Percentiles rank a stretch among this genome's conserved stretches.
Evolutionary conservation across 2,113 vertebrate genomes (phyloP).

Genomic region (Lota lota): DNA sequence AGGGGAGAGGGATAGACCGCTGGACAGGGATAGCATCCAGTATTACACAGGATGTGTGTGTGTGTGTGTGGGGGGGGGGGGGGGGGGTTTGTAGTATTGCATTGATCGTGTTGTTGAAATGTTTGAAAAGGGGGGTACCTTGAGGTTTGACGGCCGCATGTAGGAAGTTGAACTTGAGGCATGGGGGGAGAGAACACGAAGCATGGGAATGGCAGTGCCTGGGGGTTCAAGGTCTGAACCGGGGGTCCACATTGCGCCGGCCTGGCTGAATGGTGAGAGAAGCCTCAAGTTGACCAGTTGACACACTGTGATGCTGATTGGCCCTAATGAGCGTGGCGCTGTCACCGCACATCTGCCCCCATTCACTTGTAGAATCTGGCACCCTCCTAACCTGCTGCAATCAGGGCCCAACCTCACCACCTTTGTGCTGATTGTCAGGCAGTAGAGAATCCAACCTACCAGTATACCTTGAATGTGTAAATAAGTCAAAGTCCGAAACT

Average conservation of each 20-base stretch:
- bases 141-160: neutral
- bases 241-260: conserved; percentile 16
- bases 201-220: neutral
- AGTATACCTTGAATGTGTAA: conserved; percentile 16
- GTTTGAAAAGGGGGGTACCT: neutral
- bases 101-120: neutral
- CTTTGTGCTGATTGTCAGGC: conserved; percentile 44
- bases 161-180: conserved; percentile 7
- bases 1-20: conserved; percentile 26
- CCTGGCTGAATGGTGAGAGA: conserved; percentile 51
- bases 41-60: neutral
- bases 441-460: conserved; percentile 62
- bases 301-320: conserved; percentile 79
- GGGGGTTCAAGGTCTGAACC: conserved; percentile 35
- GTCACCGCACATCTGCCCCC: conserved; percentile 77
- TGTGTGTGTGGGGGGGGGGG: neutral
- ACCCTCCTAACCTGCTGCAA: conserved; percentile 88
- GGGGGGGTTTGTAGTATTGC: neutral
- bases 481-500: neutral
- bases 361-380: conserved; percentile 97
- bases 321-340: conserved; percentile 76
- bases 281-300: conserved; percentile 74
- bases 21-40: conserved; percentile 10
- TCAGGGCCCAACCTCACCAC: conserved; percentile 71
- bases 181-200: conserved; percentile 25